Percentiles rank a stretch among this genome's conserved stretches.
These are phyloP conservation scores for Nibea albiflora DNA, from an alignment of 2,113 vertebrate species.

Conservation along the genomic window DNA sequence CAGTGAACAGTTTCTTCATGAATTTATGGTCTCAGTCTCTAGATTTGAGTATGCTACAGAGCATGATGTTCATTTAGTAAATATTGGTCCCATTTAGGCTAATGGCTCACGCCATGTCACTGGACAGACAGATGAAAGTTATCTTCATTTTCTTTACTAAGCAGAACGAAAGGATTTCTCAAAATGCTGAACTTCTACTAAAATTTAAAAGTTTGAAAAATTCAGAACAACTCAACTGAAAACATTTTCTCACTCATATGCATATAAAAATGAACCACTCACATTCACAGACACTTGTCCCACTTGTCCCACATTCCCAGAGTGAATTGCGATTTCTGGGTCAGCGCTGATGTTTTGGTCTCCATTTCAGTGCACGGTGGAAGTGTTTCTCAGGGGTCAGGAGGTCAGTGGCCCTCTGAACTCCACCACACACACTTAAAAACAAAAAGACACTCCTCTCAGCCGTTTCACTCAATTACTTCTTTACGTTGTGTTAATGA, in stretches of 20 bases:
- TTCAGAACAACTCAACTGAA: background rate
- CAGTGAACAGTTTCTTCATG: no score
- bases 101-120: no score
- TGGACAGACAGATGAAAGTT: background rate
- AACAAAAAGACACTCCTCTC: constrained; percentile 32
- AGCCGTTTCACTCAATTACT: constrained; percentile 46
- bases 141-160: no score
- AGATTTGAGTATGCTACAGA: no score
- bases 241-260: no score
- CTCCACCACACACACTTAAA: constrained; percentile 40
- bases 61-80: no score
- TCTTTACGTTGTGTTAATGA: constrained; percentile 17
- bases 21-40: no score
- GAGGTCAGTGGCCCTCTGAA: constrained; percentile 45
- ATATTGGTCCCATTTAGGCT: no score
- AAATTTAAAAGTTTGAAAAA: background rate
- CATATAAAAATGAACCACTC: background rate
- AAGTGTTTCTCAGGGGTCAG: constrained; percentile 30
- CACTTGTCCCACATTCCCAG: constrained; percentile 39
- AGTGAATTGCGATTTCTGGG: constrained; percentile 67
- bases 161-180: background rate
- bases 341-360: constrained; percentile 65
- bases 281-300: constrained; percentile 14
- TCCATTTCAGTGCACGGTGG: constrained; percentile 48
- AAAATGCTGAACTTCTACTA: background rate